phyloP scores from a whole-genome alignment of 2,888 invertebrate species.

The Drosophila atripex region DNA sequence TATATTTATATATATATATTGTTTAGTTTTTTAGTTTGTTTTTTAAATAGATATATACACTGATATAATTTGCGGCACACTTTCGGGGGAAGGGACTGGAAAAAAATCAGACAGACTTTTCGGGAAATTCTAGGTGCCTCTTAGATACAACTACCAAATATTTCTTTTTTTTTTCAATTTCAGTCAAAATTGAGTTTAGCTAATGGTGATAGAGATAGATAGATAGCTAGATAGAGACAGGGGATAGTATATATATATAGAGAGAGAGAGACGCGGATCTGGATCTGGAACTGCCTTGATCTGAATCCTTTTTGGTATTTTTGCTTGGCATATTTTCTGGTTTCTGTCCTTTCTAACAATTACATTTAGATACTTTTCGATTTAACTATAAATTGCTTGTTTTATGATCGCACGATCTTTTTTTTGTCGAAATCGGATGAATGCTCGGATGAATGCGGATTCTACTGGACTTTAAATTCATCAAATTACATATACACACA shows the following conservation, averaged over 20 bases:
- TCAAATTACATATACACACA: conserved; percentile 64
- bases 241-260: not conserved
- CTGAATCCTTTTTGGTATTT: conserved; percentile 17
- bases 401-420: conserved; percentile 9
- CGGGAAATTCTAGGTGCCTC: conserved; percentile 16
- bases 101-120: conserved; percentile 12
- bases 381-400: conserved; percentile 37
- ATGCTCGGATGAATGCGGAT: not conserved
- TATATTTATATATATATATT: conserved; percentile 16
- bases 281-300: too few species aligned
- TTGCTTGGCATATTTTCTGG: conserved; percentile 11
- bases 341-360: conserved; percentile 22
- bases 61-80: conserved; percentile 60
- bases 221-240: conserved; percentile 13
- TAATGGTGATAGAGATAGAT: conserved; percentile 31
- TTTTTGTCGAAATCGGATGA: not conserved
- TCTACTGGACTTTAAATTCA: conserved; percentile 46
- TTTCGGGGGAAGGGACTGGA: not conserved
- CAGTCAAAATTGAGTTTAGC: conserved; percentile 53
- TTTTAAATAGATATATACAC: conserved; percentile 48
- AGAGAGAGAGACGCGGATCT: not conserved
- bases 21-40: conserved; percentile 1
- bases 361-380: conserved; percentile 34
- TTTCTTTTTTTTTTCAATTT: conserved; percentile 36
- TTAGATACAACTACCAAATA: conserved; percentile 8